Percentiles rank a stretch among this genome's conserved stretches.
Conservation (phyloP, 2,113 vertebrate species). For the Aix galericulata region DNA sequence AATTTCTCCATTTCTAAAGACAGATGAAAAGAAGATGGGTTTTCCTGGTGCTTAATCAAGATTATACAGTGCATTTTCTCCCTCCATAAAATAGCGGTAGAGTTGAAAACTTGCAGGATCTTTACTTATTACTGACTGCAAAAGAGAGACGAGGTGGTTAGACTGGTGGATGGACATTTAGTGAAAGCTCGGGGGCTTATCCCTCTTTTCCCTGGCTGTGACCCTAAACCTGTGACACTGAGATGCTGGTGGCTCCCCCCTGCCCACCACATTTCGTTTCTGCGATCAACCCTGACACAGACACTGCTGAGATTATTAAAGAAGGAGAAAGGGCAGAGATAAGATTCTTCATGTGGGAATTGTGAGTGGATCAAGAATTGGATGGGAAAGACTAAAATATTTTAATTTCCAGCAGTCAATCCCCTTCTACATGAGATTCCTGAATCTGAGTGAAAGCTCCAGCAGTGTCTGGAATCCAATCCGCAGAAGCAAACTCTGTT, state of each 20-base stretch:
- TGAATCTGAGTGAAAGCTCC: not conserved
- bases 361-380: not conserved
- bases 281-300: rapidly evolving
- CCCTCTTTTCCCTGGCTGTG: not conserved
- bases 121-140: rapidly evolving
- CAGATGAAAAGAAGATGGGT: not conserved
- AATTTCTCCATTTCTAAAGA: constrained; percentile 9
- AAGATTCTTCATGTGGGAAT: not conserved
- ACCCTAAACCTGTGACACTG: not conserved
- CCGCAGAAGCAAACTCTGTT: not conserved
- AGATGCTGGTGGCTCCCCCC: not conserved
- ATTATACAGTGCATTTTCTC: not conserved
- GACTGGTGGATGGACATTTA: not conserved
- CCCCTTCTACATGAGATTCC: not conserved
- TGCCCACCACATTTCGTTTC: not conserved
- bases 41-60: not conserved
- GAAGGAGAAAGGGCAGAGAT: not conserved
- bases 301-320: not conserved
- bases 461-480: not conserved
- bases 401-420: not conserved
- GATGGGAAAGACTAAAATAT: not conserved
- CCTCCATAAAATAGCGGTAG: rapidly evolving
- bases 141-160: not conserved
- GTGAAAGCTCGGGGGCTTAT: not conserved
- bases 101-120: not conserved